These are phyloP conservation scores for Collichthys lucidus DNA, from an alignment of 2,113 vertebrate genomes.

Conservation along the genomic window DNA sequence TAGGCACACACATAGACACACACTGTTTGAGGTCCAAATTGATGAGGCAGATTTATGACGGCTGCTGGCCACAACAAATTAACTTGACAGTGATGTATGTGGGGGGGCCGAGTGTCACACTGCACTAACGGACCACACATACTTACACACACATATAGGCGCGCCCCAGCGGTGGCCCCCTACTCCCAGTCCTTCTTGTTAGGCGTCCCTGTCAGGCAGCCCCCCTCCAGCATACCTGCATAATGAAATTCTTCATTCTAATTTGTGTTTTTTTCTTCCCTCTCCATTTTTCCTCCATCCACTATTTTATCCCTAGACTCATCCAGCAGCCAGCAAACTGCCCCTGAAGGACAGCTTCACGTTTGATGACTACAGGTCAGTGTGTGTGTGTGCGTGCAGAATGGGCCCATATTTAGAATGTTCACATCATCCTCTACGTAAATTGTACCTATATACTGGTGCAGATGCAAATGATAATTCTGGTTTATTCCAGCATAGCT, in stretches of 20 bases:
- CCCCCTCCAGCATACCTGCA: slow-evolving; percentile 71
- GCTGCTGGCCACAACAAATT: slow-evolving; percentile 97
- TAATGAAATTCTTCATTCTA: slow-evolving; percentile 92
- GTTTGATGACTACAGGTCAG: slow-evolving; percentile 99
- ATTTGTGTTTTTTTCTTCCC: slow-evolving; percentile 79
- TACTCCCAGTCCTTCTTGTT: slow-evolving; percentile 93
- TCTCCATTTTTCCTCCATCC: slow-evolving; percentile 66
- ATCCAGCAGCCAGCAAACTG: slow-evolving; percentile 96
- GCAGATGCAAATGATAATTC: not conserved
- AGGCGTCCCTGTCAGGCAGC: slow-evolving; percentile 89
- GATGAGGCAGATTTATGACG: slow-evolving; percentile 96
- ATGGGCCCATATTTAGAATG: not conserved
- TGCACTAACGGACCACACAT: slow-evolving; percentile 85
- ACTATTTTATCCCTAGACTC: slow-evolving; percentile 87
- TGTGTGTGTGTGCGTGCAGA: slow-evolving; percentile 49
- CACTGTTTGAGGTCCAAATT: slow-evolving; percentile 84
- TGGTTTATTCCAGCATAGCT: not conserved
- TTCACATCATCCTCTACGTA: not conserved
- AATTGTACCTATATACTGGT: not conserved
- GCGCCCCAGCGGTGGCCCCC: slow-evolving; percentile 82
- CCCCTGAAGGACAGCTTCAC: slow-evolving; percentile 98
- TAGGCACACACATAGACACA: slow-evolving; percentile 20
- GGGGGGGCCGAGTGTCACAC: slow-evolving; percentile 88
- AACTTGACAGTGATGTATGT: slow-evolving; percentile 98
- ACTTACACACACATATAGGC: slow-evolving; percentile 65